Evolutionary conservation across 2,888 invertebrate genomes (phyloP).

Genomic region (Metallyticus violacea): DNA sequence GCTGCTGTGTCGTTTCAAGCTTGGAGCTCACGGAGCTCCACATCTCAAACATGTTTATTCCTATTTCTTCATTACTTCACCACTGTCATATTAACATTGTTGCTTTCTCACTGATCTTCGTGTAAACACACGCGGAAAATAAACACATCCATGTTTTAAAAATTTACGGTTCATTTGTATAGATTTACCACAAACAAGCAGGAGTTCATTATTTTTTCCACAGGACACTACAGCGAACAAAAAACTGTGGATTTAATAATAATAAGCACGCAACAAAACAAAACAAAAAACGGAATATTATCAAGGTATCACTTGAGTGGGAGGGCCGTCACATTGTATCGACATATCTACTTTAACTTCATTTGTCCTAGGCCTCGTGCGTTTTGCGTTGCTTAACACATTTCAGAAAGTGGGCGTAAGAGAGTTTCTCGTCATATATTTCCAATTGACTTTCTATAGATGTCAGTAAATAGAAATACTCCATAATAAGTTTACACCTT

Average conservation of each 20-base stretch:
- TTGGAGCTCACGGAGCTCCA: constrained; percentile 76
- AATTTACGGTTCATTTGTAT: neutral
- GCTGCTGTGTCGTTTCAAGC: constrained; percentile 59
- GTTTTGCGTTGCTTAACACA: neutral
- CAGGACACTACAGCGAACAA: too few species aligned
- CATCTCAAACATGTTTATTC: constrained; percentile 68
- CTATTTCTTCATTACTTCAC: neutral
- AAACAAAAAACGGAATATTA: neutral
- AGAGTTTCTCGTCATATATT: neutral
- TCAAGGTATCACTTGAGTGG: neutral
- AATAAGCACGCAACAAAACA: neutral
- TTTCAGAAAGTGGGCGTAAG: neutral
- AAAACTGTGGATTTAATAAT: neutral
- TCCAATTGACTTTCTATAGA: neutral
- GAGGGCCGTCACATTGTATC: neutral
- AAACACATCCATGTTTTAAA: neutral
- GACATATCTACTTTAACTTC: neutral
- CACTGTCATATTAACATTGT: neutral
- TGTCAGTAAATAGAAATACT: too few species aligned
- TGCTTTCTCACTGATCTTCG: neutral
- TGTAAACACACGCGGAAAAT: neutral
- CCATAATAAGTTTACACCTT: too few species aligned
- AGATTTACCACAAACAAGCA: neutral
- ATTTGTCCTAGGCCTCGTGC: too few species aligned
- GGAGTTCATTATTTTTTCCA: too few species aligned